Conservation (phyloP, 2,113 vertebrate genomes). For the Copsychus sechellarum region DNA sequence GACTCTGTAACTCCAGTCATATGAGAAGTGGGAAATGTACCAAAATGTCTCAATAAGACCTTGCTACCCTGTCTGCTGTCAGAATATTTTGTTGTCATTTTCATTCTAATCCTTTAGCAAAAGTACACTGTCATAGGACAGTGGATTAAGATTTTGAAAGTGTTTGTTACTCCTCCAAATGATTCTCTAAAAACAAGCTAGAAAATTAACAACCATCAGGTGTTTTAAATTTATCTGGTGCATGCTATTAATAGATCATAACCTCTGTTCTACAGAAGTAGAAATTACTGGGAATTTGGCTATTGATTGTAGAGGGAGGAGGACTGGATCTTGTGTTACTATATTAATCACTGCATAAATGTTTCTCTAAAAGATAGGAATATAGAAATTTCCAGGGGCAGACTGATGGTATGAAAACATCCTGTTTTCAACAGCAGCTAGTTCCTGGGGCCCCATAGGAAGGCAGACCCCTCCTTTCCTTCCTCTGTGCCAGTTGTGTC, state of each 20-base stretch:
- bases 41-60: background rate
- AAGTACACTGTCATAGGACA: background rate
- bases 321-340: background rate
- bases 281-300: background rate
- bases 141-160: background rate
- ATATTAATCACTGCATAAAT: background rate
- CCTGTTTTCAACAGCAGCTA: slow-evolving; percentile 29
- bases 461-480: background rate
- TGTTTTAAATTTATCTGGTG: background rate
- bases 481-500: background rate
- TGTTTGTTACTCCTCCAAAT: background rate
- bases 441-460: background rate
- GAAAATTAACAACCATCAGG: background rate
- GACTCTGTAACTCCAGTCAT: background rate
- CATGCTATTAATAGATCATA: background rate
- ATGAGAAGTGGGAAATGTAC: background rate
- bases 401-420: background rate
- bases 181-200: background rate
- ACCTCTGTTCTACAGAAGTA: background rate
- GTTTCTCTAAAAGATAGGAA: background rate
- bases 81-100: background rate
- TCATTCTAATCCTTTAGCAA: background rate
- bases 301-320: background rate
- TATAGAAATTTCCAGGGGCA: background rate
- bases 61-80: background rate